Percentiles rank a stretch among this genome's conserved stretches.
Conservation (phyloP, 2,113 vertebrate genomes). For the Pollimyrus isidori region DNA sequence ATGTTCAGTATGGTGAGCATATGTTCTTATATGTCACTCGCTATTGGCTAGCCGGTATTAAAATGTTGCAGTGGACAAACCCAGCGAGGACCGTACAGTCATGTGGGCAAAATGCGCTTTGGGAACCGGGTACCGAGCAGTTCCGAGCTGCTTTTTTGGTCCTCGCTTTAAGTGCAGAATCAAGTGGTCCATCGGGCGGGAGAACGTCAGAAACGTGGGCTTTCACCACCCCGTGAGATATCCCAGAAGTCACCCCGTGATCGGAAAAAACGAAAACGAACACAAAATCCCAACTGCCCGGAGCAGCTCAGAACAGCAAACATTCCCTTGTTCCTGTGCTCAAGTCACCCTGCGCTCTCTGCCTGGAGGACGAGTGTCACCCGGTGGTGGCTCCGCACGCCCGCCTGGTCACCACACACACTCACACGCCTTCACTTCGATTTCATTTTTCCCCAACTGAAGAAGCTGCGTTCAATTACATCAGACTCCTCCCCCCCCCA, state of each 20-base stretch:
- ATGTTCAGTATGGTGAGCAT: background rate
- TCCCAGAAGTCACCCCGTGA: background rate
- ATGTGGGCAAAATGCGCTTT: slow-evolving; percentile 23
- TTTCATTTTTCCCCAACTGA: background rate
- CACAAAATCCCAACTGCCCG: slow-evolving; percentile 5
- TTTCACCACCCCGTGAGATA: background rate
- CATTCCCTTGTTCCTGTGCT: background rate
- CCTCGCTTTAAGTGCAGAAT: slow-evolving; percentile 15
- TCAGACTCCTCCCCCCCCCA: background rate
- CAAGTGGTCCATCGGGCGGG: background rate
- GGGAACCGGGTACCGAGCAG: slow-evolving; percentile 28
- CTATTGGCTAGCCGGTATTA: background rate
- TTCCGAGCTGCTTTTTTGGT: slow-evolving; percentile 21
- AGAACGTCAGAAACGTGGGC: background rate
- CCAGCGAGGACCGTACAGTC: slow-evolving; percentile 23
- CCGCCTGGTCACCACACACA: background rate
- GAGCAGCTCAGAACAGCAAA: slow-evolving; percentile 13
- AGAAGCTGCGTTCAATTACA: slow-evolving; percentile 5
- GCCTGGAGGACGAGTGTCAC: slow-evolving; percentile 29
- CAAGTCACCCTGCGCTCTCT: slow-evolving; percentile 27
- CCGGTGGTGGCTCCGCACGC: background rate
- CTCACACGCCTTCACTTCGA: background rate
- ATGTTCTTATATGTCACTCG: background rate
- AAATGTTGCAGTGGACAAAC: background rate
- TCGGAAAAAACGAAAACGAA: background rate